Base-by-base conservation (phyloP, 2,797 vertebrate genomes). In the Sebastiscus tertius region DNA sequence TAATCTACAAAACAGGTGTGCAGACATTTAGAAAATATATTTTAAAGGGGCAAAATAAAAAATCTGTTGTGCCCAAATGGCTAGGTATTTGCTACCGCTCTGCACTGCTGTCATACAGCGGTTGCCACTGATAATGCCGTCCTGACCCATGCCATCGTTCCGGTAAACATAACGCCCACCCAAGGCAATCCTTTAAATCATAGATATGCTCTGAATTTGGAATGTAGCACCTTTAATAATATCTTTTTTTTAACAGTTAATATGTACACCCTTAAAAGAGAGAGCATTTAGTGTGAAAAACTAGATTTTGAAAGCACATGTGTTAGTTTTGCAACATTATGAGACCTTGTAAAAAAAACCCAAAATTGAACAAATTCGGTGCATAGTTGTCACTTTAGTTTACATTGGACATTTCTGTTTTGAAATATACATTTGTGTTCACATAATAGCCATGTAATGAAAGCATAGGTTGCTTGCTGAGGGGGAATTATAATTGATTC, bases 401-500 rank as follows among this genome's bases (percentile, higher is more conserved):
- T 4, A 26, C 36, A 61, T 29, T 18, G 4, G 22, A 74, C 14
- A 64, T 29, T 16, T 55, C 22, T 33, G 20, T 60, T 63, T 75
- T 20, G 52, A 42, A 52, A 56, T 39, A 33, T 12, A 73, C 59
- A 31, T 77, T 26, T 54, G 4, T 27, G 39, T 55, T 4, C 60
- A 69, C 11, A 20, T 49, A 75, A 84, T 65, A 26, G 36, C 27
- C 39, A 24, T 74, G 8, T 68, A 46, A 70, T 71, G 39, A 63
- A 64, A 66, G 12, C 75, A 31, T 36, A 63, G 10, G 64, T 34
- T 64, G 27, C 80, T 73, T 83, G 22, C 75, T 55, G 20, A 39
- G 6, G 56, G n/a, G 22, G 24, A 74, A 60, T 56, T 61, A 24
- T 64, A 77, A 87, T 81, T 80, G 79, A 87, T 61, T 79, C 42